Evolutionary conservation across 2,113 vertebrate genomes (phyloP).

Genomic region (Pao palembangensis): DNA sequence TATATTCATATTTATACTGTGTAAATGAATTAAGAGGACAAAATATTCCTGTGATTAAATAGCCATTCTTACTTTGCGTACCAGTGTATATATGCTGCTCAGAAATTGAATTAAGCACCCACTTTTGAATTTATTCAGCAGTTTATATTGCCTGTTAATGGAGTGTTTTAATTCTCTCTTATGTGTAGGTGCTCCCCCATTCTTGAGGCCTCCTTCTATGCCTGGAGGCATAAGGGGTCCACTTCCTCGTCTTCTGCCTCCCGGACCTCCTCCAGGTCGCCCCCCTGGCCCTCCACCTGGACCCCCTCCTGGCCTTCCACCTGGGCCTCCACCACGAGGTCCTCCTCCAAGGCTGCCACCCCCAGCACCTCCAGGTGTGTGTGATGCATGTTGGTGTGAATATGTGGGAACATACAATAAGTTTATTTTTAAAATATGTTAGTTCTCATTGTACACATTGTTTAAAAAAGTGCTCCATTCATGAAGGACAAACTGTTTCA

Average conservation of each 20-base stretch:
- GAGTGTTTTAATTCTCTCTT: background rate
- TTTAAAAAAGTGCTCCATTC: too few species aligned
- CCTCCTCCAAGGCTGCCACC: conserved; percentile 92
- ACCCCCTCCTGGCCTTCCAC: conserved; percentile 91
- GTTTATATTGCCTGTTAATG: background rate
- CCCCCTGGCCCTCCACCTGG: conserved; percentile 94
- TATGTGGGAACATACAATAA: background rate
- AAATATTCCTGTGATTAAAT: too few species aligned
- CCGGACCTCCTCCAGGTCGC: conserved; percentile 91
- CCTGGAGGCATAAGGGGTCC: conserved; percentile 89
- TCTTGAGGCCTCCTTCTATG: conserved; percentile 91
- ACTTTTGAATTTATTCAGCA: background rate
- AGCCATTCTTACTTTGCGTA: too few species aligned
- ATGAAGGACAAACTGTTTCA: too few species aligned
- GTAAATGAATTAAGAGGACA: background rate
- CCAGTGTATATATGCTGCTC: too few species aligned
- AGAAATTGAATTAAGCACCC: too few species aligned
- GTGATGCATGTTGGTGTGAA: background rate
- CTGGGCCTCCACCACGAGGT: conserved; percentile 93
- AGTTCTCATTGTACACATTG: too few species aligned
- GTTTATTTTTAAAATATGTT: background rate
- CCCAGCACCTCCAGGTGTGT: conserved; percentile 90
- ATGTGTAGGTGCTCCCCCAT: conserved; percentile 87
- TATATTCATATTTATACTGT: too few species aligned
- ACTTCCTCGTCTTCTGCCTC: conserved; percentile 90